Base-by-base conservation (phyloP, 2,888 invertebrate species). In the Tinea semifulvella region DNA sequence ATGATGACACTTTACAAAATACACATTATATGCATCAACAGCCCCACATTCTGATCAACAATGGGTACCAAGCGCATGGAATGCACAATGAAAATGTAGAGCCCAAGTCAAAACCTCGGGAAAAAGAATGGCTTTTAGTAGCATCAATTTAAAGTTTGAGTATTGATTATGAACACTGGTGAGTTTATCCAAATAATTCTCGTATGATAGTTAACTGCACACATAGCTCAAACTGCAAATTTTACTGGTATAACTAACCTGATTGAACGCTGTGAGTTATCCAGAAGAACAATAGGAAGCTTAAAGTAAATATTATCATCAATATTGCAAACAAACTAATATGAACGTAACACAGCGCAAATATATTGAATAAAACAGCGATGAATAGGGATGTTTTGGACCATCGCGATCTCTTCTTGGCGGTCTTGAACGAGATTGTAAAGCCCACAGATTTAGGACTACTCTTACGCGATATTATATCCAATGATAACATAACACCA, bases 261-360 rank as follows among this genome's bases (percentile, higher is more conserved):
- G 75, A 72, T 47, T 79, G 76, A 35, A 79, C 79, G 56, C 68
- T 74, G 48, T 77, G 74, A 3, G 76, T 74, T 16, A 79, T 56
- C 77, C 77, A 79, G 54, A 79, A 73, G 49, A 71, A 68, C 2
- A 68, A 52, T 13, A 79, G 51, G 46, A 72, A 68, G 1, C 68
- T 61, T 49, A 71, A 55, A 8, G 71, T 65, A 48, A 68, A 61
- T 42, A 73, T 49, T 47, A 72, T 73, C 13, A 74, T 52, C 43
- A 62, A 50, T 40, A 70, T 57, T 22, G 65, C 58, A 17, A 63
- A 68, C n/a, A 74, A 11, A 60, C 65, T 74, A 47, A 77, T 68
- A 18, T 61, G 58, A 17, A 74, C 54, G 42, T 65, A 75, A 39
- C 54, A 55, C 17, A 75, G 51, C 1, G 68, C 64, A 52, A 74